Evolutionary conservation across 2,797 vertebrate species (phyloP).

Genomic region (Trichosurus vulpecula): DNA sequence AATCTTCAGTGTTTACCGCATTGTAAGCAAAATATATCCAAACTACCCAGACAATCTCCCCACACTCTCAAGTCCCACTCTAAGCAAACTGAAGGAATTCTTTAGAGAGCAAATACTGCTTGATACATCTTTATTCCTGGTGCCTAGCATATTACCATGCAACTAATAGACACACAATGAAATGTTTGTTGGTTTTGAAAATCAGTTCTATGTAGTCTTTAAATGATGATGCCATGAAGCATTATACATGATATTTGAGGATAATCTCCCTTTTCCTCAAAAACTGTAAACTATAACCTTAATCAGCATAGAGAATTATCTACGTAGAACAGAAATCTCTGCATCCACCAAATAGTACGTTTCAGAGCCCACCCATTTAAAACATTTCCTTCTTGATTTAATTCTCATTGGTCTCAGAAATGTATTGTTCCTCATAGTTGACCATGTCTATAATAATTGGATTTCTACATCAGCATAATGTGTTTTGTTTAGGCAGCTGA

Average conservation of each 20-base stretch:
- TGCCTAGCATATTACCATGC: not conserved
- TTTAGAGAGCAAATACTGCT: not conserved
- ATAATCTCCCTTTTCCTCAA: constrained; percentile 9
- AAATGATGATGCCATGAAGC: constrained; percentile 35
- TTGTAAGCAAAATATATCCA: not conserved
- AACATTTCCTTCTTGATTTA: not conserved
- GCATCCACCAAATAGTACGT: not conserved
- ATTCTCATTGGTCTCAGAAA: not conserved
- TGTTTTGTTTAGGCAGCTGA: not conserved
- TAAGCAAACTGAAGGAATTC: not conserved
- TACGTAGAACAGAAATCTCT: not conserved
- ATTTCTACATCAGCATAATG: not conserved
- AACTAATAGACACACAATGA: not conserved
- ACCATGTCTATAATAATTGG: not conserved
- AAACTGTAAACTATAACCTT: constrained; percentile 14
- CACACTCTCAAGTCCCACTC: not conserved
- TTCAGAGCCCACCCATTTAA: not conserved
- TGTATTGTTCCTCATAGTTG: not conserved
- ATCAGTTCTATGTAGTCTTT: not conserved
- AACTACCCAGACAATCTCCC: not conserved
- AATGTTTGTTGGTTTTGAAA: constrained; percentile 28
- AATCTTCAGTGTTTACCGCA: not conserved
- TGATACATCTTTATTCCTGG: not conserved
- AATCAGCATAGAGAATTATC: not conserved
- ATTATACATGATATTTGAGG: not conserved